These are phyloP conservation scores for Leptestheria dahalacensis DNA, from an alignment of 1,140 invertebrate genomes.

Conservation along the genomic window DNA sequence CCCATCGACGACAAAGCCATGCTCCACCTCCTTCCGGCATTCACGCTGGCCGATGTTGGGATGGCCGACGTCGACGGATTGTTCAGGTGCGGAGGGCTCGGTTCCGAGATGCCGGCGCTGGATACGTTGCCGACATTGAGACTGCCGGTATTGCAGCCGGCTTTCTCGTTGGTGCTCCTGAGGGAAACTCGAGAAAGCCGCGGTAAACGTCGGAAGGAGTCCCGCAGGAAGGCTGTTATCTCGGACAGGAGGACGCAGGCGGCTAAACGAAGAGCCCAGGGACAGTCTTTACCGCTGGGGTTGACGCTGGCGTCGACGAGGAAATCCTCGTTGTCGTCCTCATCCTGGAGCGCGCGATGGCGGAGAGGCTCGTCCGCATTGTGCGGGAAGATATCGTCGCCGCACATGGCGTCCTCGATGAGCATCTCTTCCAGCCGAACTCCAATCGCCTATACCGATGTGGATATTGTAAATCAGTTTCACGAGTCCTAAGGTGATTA, in stretches of 20 bases:
- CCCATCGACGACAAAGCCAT: constrained; percentile 84
- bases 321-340: constrained; percentile 97
- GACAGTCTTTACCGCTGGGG: constrained; percentile 68
- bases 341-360: constrained; percentile 67
- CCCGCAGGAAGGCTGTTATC: constrained; percentile 90
- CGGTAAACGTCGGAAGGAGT: constrained; percentile 64
- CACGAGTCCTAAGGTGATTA: no score
- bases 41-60: not conserved
- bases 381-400: constrained; percentile 47
- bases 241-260: constrained; percentile 87
- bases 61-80: not conserved
- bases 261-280: constrained; percentile 75
- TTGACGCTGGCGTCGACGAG: constrained; percentile 89
- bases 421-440: constrained; percentile 65
- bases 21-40: constrained; percentile 68
- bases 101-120: not conserved
- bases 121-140: constrained; percentile 3
- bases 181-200: constrained; percentile 29
- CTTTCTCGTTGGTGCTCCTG: constrained; percentile 6
- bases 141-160: constrained; percentile 7
- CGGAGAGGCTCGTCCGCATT: constrained; percentile 64
- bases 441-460: constrained; percentile 51
- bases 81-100: not conserved
- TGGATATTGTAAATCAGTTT: not conserved
- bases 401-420: constrained; percentile 52